phyloP scores from a whole-genome alignment of 2,888 invertebrate species.

The Ligdia adustata region DNA sequence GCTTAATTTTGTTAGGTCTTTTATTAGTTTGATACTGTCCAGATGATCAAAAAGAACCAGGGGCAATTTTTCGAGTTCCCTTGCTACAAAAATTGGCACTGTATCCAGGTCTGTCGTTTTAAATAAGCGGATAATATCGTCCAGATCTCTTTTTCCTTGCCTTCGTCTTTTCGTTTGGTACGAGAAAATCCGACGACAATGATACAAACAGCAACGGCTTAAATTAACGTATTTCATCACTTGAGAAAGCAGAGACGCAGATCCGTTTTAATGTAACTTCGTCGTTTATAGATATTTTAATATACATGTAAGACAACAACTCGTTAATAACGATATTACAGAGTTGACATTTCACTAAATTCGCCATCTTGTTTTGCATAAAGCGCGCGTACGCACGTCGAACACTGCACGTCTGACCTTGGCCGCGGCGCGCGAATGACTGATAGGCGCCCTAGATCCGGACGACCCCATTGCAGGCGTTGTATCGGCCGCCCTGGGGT shows the following conservation, averaged over 20 bases:
- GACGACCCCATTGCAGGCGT: no score
- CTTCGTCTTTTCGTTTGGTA: constrained; percentile 24
- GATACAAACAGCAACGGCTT: constrained; percentile 1
- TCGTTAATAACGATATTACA: no score
- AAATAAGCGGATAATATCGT: constrained; percentile 26
- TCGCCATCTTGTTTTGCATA: neutral
- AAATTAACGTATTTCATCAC: constrained; percentile 16
- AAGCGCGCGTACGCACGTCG: no score
- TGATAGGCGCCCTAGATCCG: no score
- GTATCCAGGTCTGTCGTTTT: constrained; percentile 21
- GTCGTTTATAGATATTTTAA: constrained; percentile 24
- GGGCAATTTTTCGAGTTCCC: constrained; percentile 21
- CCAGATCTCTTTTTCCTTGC: constrained; percentile 26
- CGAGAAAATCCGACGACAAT: constrained; percentile 14
- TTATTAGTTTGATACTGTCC: constrained; percentile 6
- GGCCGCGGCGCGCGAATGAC: no score
- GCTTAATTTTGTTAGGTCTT: constrained; percentile 2
- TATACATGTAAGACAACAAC: constrained; percentile 19
- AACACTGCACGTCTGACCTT: no score
- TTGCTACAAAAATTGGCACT: constrained; percentile 30
- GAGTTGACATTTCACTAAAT: neutral
- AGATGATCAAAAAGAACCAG: no score
- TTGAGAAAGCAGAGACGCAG: constrained; percentile 22
- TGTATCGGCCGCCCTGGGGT: no score
- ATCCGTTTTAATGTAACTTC: constrained; percentile 19